A percentile compares a stretch with the other conserved stretches of the same genome.
Conservation (phyloP, 2,888 invertebrate genomes). For the Parnassius glacialis region DNA sequence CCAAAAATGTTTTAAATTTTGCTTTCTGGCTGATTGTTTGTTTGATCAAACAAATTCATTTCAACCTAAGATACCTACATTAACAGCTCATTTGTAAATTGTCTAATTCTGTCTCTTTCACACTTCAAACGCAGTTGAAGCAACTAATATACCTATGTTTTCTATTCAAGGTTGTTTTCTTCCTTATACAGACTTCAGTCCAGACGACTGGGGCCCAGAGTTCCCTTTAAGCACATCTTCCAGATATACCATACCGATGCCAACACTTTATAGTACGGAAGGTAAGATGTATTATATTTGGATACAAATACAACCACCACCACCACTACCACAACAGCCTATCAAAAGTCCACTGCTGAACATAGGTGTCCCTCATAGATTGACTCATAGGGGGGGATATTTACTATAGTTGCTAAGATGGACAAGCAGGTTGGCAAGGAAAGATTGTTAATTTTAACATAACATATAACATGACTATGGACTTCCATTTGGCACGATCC, state of each 20-base stretch:
- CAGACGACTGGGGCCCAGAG: constrained; percentile 84
- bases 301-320: no score
- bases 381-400: no score
- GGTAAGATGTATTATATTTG: constrained; percentile 56
- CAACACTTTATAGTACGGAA: constrained; percentile 90
- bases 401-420: no score
- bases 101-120: constrained; percentile 13
- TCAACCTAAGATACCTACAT: no score
- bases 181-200: constrained; percentile 80
- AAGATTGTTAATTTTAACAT: no score
- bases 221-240: constrained; percentile 76
- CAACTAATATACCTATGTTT: constrained; percentile 70
- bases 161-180: constrained; percentile 80
- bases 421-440: no score
- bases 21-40: constrained; percentile 16
- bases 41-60: neutral
- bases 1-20: neutral
- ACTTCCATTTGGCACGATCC: no score
- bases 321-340: no score
- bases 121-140: constrained; percentile 33
- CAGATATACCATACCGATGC: constrained; percentile 86
- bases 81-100: constrained; percentile 2
- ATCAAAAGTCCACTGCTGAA: no score
- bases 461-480: no score
- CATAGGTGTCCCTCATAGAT: no score